Base-by-base conservation (phyloP, 2,888 invertebrate genomes). In the Sthenelais limicola region DNA sequence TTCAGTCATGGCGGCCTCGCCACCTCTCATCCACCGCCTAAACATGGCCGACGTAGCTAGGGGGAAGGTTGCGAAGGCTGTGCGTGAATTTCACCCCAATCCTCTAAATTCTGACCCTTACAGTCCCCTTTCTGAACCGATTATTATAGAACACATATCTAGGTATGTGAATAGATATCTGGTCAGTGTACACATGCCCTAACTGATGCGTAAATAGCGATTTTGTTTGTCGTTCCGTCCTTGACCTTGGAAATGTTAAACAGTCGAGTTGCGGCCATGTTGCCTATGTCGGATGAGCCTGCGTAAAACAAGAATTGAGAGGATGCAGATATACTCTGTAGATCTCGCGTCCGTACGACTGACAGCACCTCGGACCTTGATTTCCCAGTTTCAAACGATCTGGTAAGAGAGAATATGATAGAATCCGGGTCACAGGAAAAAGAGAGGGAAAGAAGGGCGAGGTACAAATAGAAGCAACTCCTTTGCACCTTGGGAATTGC, bases 181-280 rank as follows among this genome's bases (percentile, higher is more conserved):
- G 62, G 21, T 35, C 26, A 12, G 38, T 1, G 1, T 2, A 26
- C 1, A 62, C 21, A 62, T n/a, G 24, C 5, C 5, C 1, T 21
- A 15, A 12, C 4, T 15, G 38, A 4, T 35, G 5, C 43, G 62
- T 62, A 62, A 62, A 62, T 62, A 62, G 62, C 38, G 5, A 62
- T 38, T 26, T 7, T 62, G 18, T 3, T n/a, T 26, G 3, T 3
- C 15, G 24, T 21, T 2, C 43, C 62, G 62, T 18, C 62, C 62
- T 62, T 62, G 62, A 62, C 62, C 62, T 62, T 38, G 38, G 43
- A n/a, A n/a, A n/a, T n/a, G n/a, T n/a, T n/a, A n/a, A n/a, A n/a
- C n/a, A n/a, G n/a, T n/a, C n/a, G n/a, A n/a, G n/a, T n/a, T n/a
- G n/a, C n/a, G n/a, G n/a, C n/a, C n/a, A n/a, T n/a, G n/a, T n/a